phyloP scores from a whole-genome alignment of 2,888 invertebrate species.

The Patella depressa region DNA sequence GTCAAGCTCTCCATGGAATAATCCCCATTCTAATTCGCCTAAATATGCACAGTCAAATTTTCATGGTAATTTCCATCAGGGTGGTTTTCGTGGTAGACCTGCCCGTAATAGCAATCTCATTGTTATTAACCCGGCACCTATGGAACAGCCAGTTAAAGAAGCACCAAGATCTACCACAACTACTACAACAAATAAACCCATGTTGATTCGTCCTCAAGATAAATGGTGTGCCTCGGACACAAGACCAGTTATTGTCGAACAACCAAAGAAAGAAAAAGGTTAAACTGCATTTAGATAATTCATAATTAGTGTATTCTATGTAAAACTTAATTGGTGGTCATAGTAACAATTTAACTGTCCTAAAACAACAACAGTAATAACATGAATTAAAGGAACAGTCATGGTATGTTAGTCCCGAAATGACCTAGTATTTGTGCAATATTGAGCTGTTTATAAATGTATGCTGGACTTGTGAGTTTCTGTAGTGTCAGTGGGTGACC shows the following conservation, averaged over 20 bases:
- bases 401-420: too few relatives aligned
- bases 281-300: too few relatives aligned
- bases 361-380: too few relatives aligned
- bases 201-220: slow-evolving; percentile 57
- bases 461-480: too few relatives aligned
- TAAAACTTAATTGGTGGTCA: too few relatives aligned
- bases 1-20: background rate
- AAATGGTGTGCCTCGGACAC: slow-evolving; percentile 54
- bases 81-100: background rate
- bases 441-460: too few relatives aligned
- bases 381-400: too few relatives aligned
- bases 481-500: too few relatives aligned
- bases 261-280: too few relatives aligned
- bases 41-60: background rate
- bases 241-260: slow-evolving; percentile 31
- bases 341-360: too few relatives aligned
- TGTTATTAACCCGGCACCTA: slow-evolving; percentile 42
- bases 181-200: slow-evolving; percentile 28
- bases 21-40: background rate
- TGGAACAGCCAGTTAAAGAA: slow-evolving; percentile 26
- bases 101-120: slow-evolving; percentile 42
- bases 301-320: too few relatives aligned
- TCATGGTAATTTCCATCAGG: background rate
- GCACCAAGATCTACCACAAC: background rate
- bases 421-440: too few relatives aligned